Base-by-base conservation (phyloP, 2,113 vertebrate species). In the Nothocercus nigrocapillus region DNA sequence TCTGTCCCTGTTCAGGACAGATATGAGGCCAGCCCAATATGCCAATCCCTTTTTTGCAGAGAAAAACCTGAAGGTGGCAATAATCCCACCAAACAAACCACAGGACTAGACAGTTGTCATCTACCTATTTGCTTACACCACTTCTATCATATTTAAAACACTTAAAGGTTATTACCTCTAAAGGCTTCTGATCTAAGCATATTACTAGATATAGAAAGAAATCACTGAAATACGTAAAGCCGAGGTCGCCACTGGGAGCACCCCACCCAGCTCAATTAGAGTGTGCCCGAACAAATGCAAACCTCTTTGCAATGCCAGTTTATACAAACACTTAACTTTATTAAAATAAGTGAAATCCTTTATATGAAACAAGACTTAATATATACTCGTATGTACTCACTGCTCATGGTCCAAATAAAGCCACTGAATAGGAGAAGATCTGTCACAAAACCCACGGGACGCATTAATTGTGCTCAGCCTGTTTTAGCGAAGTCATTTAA, bases 151-250 rank as follows among this genome's bases (percentile, higher is more conserved):
- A 61, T 68, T 93, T 83, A 56, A 75, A 90, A 85, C 51, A 78
- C 88, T 64, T 72, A 34, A 27, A 62, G 88, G 82, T 24, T 95
- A 91, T 91, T 62, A 83, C 54, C 85, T 82, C 91, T 28, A 56
- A 87, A 87, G 64, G n/a, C 40, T 19, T 80, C 70, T 59, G 67
- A 95, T 70, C 90, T 91, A 91, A 95, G 91, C 53, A 62, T 67
- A 79, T 54, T n/a, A 85, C 69, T 1, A 27, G 64, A 83, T 42
- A 83, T 63, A 40, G 25, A 81, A 90, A 86, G 80, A 47, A 83
- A 64, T 49, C 88, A 28, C 13, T 85, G 93, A 94, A 89, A 94
- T 72, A 89, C 36, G 20, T 73, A 54, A 85, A 44, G 54, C 76
- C 42, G 53, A 40, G 78, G 66, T 93, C 49, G 67, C 66, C 44